A percentile compares a stretch with the other conserved stretches of the same genome.
These are phyloP conservation scores for Drosophila stalkeri DNA, from an alignment of 2,888 invertebrate genomes.

Conservation along the genomic window DNA sequence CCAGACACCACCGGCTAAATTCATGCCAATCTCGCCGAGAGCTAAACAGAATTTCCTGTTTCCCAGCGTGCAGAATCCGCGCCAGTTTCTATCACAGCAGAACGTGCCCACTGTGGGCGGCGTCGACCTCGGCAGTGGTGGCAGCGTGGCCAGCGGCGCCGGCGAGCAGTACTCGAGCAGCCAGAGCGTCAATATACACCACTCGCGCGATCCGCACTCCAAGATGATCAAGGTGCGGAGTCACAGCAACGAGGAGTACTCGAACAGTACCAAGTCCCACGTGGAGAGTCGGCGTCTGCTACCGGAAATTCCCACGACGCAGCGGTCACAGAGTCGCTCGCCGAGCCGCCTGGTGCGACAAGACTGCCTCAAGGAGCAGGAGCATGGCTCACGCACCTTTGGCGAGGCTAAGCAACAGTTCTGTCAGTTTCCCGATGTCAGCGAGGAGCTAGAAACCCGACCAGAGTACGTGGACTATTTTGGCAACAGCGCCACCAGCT, in stretches of 20 bases:
- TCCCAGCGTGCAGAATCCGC: conserved; percentile 82
- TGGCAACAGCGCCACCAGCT: conserved; percentile 78
- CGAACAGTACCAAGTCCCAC: conserved; percentile 75
- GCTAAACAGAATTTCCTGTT: conserved; percentile 84
- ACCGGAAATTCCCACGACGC: conserved; percentile 83
- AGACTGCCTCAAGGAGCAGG: conserved; percentile 83
- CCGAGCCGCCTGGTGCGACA: conserved; percentile 84
- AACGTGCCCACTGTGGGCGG: conserved; percentile 83
- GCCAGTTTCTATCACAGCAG: conserved; percentile 84
- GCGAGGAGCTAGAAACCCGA: conserved; percentile 79
- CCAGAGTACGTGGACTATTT: conserved; percentile 82
- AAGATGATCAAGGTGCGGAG: conserved; percentile 85
- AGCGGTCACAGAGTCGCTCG: conserved; percentile 72
- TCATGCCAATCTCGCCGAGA: conserved; percentile 84
- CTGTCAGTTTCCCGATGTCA: conserved; percentile 80
- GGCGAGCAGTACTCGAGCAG: conserved; percentile 84
- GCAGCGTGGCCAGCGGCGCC: conserved; percentile 59
- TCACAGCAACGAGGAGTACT: conserved; percentile 85
- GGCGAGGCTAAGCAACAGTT: conserved; percentile 84
- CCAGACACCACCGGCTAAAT: conserved; percentile 79
- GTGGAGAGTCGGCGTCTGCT: conserved; percentile 81
- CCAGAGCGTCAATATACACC: conserved; percentile 84
- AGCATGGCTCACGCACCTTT: conserved; percentile 80
- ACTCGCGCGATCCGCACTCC: conserved; percentile 80
- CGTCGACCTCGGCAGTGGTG: conserved; percentile 72